These are phyloP conservation scores for Nanger granti DNA, from an alignment of 2,113 vertebrate genomes.

Conservation along the genomic window DNA sequence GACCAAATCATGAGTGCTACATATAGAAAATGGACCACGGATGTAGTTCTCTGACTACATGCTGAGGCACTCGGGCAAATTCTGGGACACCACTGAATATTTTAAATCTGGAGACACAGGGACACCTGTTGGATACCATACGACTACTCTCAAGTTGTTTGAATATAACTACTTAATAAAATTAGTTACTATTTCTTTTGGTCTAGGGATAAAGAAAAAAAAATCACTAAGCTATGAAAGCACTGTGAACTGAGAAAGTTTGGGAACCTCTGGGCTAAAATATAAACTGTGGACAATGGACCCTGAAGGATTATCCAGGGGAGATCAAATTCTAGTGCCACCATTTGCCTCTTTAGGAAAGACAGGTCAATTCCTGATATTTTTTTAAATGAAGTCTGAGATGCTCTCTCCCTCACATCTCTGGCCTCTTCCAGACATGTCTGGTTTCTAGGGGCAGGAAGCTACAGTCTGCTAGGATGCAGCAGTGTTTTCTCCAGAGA, in stretches of 20 bases:
- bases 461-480: background rate
- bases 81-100: background rate
- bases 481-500: background rate
- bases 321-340: background rate
- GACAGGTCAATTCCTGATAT: background rate
- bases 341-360: background rate
- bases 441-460: background rate
- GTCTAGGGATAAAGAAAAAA: background rate
- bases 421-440: background rate
- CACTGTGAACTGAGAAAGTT: background rate
- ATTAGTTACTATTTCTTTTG: background rate
- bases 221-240: background rate
- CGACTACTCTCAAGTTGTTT: background rate
- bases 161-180: background rate
- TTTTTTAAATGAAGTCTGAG: background rate
- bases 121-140: background rate
- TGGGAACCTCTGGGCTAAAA: background rate
- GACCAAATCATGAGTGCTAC: background rate
- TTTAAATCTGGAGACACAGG: background rate
- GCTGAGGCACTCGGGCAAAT: background rate
- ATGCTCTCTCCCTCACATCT: background rate
- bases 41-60: background rate
- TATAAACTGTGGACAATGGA: background rate
- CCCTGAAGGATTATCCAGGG: background rate
- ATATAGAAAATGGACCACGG: background rate